Percentiles rank a stretch among this genome's conserved stretches.
Conservation (phyloP, 2,888 invertebrate genomes). For the Lamellibrachia columna region DNA sequence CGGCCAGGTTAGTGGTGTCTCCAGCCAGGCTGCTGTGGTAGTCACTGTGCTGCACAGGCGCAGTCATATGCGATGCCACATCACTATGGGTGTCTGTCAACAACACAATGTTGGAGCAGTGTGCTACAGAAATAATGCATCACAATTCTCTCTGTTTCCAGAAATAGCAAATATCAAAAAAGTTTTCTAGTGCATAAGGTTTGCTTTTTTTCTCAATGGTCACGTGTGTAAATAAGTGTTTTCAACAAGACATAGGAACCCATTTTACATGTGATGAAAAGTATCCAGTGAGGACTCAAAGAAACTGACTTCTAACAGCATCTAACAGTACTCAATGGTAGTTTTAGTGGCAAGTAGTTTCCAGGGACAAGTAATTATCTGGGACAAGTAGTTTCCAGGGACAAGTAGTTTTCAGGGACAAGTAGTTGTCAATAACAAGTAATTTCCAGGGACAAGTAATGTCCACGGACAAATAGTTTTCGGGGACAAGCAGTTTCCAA, state of each 20-base stretch:
- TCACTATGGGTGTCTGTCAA: neutral
- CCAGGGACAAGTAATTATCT: neutral
- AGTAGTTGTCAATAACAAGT: neutral
- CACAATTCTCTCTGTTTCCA: neutral
- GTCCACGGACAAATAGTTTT: neutral
- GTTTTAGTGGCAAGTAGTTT: no score
- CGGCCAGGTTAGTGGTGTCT: conserved; percentile 16
- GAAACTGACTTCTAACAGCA: no score
- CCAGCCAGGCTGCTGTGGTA: neutral
- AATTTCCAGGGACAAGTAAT: neutral
- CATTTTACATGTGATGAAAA: no score
- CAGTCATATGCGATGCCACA: neutral
- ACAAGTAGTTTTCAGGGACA: neutral
- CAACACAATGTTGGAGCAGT: neutral
- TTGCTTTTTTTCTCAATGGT: neutral
- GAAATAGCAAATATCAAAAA: neutral
- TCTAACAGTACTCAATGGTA: no score
- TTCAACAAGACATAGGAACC: no score
- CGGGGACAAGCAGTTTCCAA: neutral
- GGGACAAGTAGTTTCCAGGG: neutral
- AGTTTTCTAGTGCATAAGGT: neutral
- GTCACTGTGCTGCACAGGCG: neutral
- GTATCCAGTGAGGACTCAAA: no score
- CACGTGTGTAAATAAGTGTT: neutral
- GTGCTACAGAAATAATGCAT: neutral